Base-by-base conservation (phyloP, 2,113 vertebrate species). In the Pterocles gutturalis region DNA sequence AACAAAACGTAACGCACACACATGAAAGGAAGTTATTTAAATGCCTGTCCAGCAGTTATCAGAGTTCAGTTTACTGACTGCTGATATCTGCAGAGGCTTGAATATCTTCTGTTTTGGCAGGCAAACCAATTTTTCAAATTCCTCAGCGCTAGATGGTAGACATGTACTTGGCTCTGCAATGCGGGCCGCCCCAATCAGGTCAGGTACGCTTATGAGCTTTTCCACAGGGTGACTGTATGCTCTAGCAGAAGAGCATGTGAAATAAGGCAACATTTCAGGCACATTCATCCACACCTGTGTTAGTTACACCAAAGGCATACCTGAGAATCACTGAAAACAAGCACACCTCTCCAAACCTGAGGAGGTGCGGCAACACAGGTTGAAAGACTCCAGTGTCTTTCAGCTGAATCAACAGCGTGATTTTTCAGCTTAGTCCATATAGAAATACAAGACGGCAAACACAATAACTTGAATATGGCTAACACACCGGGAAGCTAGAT, bases 91-190 rank as follows among this genome's bases (percentile, higher is more conserved):
- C 55, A 95, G 60, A 70, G 72, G 34, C 90, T 87, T 87, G 90
- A 87, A 87, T 79, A 71, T 70, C 53, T 87, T 81, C 26, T 1
- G 48, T 67, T 89, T 84, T 86, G 83, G 90, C 91, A 93, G n/a
- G 49, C 53, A 66, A 94, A 53, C 10, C 13, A 77, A 73, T 76
- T 87, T 78, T 87, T 91, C 66, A 83, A 73, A 96, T 91, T 96
- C 89, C 34, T 90, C 78, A 24, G 28, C 22, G 53, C 34, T 75
- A 66, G 71, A 76, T 5, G 65, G 61, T 24, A 89, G 28, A 78
- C 22, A 24, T 2, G 9, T 45, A 64, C 34, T 92, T 70, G 69
- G 76, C 65, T 89, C 48, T 29, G 31, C n/a, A 71, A 89, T 1
- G 2, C 1, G 7, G 87, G 61, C 65, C 1, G 15, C 48, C 53